Evolutionary conservation across 2,888 invertebrate genomes (phyloP), one percentile per base, ranked within the genome.

Genomic region (Drosophila nr. medialis): DNA sequence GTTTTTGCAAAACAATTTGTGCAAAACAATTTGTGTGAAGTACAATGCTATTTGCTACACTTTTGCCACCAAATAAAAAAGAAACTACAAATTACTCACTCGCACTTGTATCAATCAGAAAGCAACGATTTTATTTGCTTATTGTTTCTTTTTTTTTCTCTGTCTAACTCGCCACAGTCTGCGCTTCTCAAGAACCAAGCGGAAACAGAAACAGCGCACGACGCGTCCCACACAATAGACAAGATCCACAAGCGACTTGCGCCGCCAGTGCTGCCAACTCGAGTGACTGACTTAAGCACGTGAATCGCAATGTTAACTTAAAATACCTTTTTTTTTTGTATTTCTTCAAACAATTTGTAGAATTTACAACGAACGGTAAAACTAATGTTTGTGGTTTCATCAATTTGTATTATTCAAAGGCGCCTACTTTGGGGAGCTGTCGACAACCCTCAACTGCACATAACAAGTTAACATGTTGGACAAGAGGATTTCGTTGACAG

Each of bases 191-290:
- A 48, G 15, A 13, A 8, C 21, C 11, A 6, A 24, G 7, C n/a
- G 36, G 21, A 18, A 30, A 13, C 30, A 18, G 15, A 11, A 18
- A 50, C 32, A 68, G 30, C 51, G 38, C 36, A 38, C 68, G 11
- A 51, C 32, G 15, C 32, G 36, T 69, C 51, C 50, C 36, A 42
- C 56, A 56, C 49, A 5, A 24, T 24, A 18, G 15, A 42, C 29
- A 54, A 29, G 68, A 36, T 56, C 69, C 51, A 69, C 70, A 53
- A 27, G 7, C n/a, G 38, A 29, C 34, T 38, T 30, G 10, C n/a
- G 21, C 15, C 18, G 68, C 30, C 15, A 30, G 70, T 36, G 34
- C 34, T 69, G 73, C 50, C 76, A 75, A 75, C 68, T 61, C 27
- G 40, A 13, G 27, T 48, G 10, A 24, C 21, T 34, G 21, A n/a